Percentiles rank a stretch among this genome's conserved stretches.
Evolutionary conservation across 2,113 vertebrate genomes (phyloP).

Genomic region (Scartelaos histophorus): DNA sequence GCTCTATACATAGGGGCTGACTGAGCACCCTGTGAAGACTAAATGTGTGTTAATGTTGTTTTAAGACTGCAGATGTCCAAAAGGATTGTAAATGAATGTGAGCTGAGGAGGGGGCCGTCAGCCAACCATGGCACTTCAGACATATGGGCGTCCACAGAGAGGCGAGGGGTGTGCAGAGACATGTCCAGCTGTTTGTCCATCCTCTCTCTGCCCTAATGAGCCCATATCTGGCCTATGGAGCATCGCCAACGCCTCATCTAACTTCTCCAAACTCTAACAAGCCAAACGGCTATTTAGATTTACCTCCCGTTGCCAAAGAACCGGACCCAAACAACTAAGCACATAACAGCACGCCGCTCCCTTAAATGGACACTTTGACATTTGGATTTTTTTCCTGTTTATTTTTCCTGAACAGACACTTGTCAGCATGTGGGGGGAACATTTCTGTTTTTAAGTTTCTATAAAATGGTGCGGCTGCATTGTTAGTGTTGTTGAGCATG

Average conservation of each 20-base stretch:
- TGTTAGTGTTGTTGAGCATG: conserved; percentile 62
- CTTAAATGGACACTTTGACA: conserved; percentile 71
- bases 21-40: not conserved
- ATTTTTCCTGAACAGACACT: conserved; percentile 70
- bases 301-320: conserved; percentile 57
- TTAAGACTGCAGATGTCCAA: conserved; percentile 3
- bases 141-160: conserved; percentile 52
- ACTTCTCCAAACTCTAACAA: conserved; percentile 74
- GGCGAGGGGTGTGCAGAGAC: conserved; percentile 54
- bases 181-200: conserved; percentile 77
- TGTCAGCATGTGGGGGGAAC: conserved; percentile 70
- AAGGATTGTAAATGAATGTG: conserved; percentile 4
- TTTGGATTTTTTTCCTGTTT: conserved; percentile 64
- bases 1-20: not conserved
- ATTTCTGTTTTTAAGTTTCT: conserved; percentile 62
- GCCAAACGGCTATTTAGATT: conserved; percentile 73
- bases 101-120: conserved; percentile 17
- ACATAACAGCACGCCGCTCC: conserved; percentile 62
- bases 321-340: conserved; percentile 65
- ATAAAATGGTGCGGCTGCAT: conserved; percentile 59
- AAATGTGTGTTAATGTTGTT: conserved; percentile 9
- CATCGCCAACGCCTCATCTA: conserved; percentile 74
- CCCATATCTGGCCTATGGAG: conserved; percentile 67
- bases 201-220: conserved; percentile 75
- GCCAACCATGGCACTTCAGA: conserved; percentile 59